phyloP scores from a whole-genome alignment of 2,797 vertebrate species.

The Alcedo quadribrachys region DNA sequence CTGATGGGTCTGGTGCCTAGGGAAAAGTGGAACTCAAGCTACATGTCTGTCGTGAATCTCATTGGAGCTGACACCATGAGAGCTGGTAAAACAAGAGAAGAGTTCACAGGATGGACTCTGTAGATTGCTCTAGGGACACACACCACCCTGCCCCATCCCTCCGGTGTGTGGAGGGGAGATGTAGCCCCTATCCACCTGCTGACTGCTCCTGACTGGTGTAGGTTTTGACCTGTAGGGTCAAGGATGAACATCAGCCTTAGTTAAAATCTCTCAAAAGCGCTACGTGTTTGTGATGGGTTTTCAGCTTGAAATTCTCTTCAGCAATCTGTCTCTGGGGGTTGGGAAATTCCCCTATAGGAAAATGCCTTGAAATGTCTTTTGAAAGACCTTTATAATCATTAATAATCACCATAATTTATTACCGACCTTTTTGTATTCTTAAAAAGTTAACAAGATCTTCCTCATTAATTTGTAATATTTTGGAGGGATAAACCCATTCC shows the following conservation, averaged over 20 bases:
- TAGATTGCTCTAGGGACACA: background rate
- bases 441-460: background rate
- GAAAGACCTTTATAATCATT: background rate
- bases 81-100: background rate
- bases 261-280: background rate
- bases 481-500: background rate
- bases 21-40: background rate
- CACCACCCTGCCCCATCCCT: background rate
- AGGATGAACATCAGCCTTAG: background rate
- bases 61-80: background rate
- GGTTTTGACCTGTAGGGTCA: background rate
- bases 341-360: background rate
- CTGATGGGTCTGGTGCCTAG: background rate
- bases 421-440: background rate
- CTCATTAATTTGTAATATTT: background rate
- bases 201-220: background rate
- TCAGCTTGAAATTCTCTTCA: background rate
- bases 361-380: background rate
- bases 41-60: accelerated
- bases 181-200: background rate
- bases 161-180: accelerated
- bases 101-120: background rate
- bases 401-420: background rate
- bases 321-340: accelerated
- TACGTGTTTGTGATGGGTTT: background rate